Percentiles rank a stretch among this genome's conserved stretches.
phyloP scores from a whole-genome alignment of 2,797 vertebrate genomes.

The Pachyuromys duprasi region DNA sequence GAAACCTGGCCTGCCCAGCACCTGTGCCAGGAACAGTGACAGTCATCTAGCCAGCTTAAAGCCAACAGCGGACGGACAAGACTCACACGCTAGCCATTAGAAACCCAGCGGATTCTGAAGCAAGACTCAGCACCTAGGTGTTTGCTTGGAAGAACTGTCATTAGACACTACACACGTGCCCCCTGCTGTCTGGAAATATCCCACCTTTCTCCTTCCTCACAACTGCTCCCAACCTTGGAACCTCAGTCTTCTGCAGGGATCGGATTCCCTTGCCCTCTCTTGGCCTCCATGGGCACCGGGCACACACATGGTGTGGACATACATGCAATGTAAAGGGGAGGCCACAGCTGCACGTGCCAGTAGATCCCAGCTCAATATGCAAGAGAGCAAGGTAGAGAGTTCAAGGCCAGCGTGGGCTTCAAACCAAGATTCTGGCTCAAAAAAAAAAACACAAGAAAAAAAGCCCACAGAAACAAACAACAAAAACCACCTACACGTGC shows the following conservation, averaged over 20 bases:
- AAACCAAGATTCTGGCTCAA: background rate
- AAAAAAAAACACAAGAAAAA: no score
- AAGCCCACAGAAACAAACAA: background rate
- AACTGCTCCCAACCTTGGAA: background rate
- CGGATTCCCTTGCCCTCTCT: background rate
- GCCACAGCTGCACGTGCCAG: background rate
- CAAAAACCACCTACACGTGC: background rate
- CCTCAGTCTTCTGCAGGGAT: background rate
- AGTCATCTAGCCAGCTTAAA: constrained; percentile 69
- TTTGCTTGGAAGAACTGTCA: background rate
- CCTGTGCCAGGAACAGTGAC: constrained; percentile 88
- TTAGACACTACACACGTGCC: background rate
- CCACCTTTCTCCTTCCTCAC: background rate
- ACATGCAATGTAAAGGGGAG: no score
- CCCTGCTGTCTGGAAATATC: background rate
- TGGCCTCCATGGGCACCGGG: background rate
- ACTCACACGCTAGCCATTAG: background rate
- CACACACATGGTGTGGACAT: background rate
- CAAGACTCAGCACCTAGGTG: background rate
- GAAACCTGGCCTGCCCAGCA: constrained; percentile 98
- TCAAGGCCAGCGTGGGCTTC: background rate
- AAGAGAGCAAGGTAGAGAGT: background rate
- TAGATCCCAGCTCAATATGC: background rate
- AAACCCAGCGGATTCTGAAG: background rate
- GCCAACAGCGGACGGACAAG: constrained; percentile 20